Conservation (phyloP, 1,140 invertebrate genomes). For the Cherax destructor region DNA sequence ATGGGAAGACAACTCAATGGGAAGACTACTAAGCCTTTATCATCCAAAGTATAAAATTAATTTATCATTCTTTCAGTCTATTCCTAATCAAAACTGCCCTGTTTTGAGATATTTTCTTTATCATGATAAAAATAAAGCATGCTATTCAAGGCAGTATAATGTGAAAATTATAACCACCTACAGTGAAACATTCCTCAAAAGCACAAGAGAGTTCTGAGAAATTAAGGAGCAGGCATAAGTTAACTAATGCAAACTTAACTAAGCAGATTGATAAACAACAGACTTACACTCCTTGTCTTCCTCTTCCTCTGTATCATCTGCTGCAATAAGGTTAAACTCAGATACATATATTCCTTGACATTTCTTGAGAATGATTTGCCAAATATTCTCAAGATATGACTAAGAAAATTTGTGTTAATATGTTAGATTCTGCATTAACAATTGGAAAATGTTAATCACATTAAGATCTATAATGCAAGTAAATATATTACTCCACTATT, state of each 20-base stretch:
- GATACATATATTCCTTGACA: conserved; percentile 24
- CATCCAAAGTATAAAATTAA: too few species aligned
- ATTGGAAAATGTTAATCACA: background rate
- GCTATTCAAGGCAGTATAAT: background rate
- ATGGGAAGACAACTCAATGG: too few species aligned
- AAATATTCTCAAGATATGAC: conserved; percentile 40
- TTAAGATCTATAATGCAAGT: background rate
- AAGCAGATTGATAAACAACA: background rate
- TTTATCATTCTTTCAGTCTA: background rate
- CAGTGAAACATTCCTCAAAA: background rate
- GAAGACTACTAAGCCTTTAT: too few species aligned
- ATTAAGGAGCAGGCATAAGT: background rate
- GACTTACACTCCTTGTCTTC: conserved; percentile 64
- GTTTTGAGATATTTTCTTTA: background rate
- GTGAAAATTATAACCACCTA: background rate
- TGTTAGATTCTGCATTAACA: conserved; percentile 12
- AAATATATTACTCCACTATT: background rate
- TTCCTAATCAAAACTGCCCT: background rate
- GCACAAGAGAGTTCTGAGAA: background rate
- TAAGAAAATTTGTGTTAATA: background rate
- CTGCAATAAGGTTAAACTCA: conserved; percentile 51
- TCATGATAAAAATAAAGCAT: background rate
- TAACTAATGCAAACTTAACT: conserved; percentile 1
- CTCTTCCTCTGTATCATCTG: conserved; percentile 63
- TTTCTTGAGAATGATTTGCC: conserved; percentile 11